Conservation (phyloP, 2,797 vertebrate species). For the Hydrophis major region DNA sequence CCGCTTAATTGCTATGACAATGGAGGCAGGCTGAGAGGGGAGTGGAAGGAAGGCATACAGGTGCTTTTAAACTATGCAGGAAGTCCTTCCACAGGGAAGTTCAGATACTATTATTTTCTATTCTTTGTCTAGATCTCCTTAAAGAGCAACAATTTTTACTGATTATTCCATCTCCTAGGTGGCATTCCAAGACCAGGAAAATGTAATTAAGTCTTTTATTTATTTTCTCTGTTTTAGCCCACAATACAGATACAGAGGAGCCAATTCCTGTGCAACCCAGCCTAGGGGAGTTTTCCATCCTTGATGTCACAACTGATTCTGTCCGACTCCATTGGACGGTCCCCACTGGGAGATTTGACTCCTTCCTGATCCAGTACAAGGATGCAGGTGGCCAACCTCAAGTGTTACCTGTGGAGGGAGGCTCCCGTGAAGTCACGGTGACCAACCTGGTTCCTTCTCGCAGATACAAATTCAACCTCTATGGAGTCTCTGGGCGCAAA, state of each 20-base stretch:
- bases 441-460: constrained; percentile 29
- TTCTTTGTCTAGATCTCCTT: background rate
- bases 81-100: background rate
- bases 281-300: too few species aligned
- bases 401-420: constrained; percentile 12
- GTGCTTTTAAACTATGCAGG: background rate
- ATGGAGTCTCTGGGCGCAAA: constrained; percentile 31
- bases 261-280: too few species aligned
- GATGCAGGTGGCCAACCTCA: constrained; percentile 27
- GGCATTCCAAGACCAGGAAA: background rate
- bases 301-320: constrained; percentile 26
- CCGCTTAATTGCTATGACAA: background rate
- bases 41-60: background rate
- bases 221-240: background rate
- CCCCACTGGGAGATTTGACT: constrained; percentile 34
- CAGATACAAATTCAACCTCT: constrained; percentile 41
- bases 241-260: background rate
- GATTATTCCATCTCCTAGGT: background rate
- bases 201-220: background rate
- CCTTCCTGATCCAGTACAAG: constrained; percentile 46
- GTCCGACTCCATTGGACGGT: constrained; percentile 4
- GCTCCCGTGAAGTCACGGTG: background rate
- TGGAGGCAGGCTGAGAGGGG: background rate
- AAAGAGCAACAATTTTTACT: too few species aligned
- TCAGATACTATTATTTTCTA: background rate